These are phyloP conservation scores for Callitettix versicolor DNA, from an alignment of 1,140 invertebrate species.

Conservation along the genomic window DNA sequence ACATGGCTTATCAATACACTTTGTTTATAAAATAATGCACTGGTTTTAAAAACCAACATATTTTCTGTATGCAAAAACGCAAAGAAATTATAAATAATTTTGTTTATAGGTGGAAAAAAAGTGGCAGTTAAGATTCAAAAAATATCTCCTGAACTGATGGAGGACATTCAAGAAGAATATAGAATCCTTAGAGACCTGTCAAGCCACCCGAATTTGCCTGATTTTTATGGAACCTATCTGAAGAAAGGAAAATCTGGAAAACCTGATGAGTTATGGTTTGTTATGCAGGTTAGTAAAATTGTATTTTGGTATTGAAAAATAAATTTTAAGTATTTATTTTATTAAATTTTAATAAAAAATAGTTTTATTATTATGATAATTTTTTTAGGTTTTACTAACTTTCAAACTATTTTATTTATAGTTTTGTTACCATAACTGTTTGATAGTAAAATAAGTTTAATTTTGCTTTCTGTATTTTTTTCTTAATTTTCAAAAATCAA, in stretches of 20 bases:
- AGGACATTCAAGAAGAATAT: constrained; percentile 73
- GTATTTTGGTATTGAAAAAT: not conserved
- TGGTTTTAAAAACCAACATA: too few species aligned
- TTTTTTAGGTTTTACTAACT: not conserved
- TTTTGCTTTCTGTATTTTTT: too few species aligned
- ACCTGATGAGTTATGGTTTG: constrained; percentile 73
- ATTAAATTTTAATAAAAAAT: not conserved
- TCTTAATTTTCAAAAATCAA: too few species aligned
- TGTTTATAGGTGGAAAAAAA: constrained; percentile 40
- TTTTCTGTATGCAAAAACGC: too few species aligned
- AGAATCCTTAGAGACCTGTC: constrained; percentile 67
- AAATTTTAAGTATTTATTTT: not conserved
- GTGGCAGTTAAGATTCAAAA: constrained; percentile 76
- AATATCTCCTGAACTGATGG: constrained; percentile 52
- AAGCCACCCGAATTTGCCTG: constrained; percentile 65
- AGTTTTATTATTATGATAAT: not conserved
- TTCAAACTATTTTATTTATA: too few species aligned
- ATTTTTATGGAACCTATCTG: constrained; percentile 75
- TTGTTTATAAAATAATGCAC: too few species aligned
- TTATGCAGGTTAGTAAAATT: constrained; percentile 62
- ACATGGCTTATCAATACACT: too few species aligned
- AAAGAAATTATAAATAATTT: not conserved
- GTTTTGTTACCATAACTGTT: too few species aligned
- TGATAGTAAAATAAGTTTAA: too few species aligned
- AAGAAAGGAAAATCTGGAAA: constrained; percentile 43